Evolutionary conservation across 2,113 vertebrate genomes (phyloP).

Genomic region (Pterocles burchelli): DNA sequence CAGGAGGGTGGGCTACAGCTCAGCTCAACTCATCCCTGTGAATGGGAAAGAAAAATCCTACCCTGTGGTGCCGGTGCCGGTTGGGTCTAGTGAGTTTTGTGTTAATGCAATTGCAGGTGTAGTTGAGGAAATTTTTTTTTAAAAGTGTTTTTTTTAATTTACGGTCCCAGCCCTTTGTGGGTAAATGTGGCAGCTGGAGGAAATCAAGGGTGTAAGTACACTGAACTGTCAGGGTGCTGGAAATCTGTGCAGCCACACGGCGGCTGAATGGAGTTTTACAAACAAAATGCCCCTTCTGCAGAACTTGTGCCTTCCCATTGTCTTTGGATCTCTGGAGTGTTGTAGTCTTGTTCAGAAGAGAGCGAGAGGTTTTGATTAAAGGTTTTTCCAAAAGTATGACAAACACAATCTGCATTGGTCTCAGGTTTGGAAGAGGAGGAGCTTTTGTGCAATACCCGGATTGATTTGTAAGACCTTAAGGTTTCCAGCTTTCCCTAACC

Average conservation of each 20-base stretch:
- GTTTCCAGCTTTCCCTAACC: not conserved
- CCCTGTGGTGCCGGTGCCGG: rapidly evolving
- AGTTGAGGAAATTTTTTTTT: not conserved
- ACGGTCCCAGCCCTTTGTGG: not conserved
- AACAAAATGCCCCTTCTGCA: not conserved
- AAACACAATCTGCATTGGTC: not conserved
- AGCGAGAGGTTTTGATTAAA: not conserved
- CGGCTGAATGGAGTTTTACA: not conserved
- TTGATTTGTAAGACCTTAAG: not conserved
- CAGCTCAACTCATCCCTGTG: not conserved
- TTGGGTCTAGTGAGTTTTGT: not conserved
- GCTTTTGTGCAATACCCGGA: not conserved
- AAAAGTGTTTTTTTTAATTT: not conserved
- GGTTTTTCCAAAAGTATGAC: not conserved
- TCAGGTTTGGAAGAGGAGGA: not conserved
- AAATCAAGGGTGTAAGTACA: not conserved
- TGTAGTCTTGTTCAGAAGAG: not conserved
- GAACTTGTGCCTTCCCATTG: not conserved
- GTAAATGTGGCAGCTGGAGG: not conserved
- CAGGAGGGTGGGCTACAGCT: not conserved
- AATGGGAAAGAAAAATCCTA: not conserved
- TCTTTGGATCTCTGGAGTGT: not conserved
- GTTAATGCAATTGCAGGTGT: not conserved
- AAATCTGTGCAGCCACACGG: not conserved
- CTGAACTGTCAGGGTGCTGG: not conserved